Evolutionary conservation across 2,797 vertebrate species (phyloP).

Genomic region (Clamator glandarius): DNA sequence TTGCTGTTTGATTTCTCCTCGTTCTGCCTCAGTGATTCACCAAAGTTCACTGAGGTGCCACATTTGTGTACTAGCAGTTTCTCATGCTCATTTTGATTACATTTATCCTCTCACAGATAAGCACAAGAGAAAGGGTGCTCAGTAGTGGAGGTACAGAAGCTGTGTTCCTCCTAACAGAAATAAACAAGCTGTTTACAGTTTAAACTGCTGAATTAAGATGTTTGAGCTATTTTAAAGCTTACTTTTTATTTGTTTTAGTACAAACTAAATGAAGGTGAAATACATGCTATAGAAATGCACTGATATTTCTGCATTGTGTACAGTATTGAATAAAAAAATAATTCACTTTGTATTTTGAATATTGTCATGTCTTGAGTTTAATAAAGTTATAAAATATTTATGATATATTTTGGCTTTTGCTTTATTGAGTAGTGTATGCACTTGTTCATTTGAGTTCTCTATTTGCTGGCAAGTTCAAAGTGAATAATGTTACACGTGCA

Average conservation of each 20-base stretch:
- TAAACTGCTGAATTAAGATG: constrained; percentile 81
- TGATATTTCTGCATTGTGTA: constrained; percentile 92
- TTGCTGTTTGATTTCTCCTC: constrained; percentile 36
- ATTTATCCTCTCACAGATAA: constrained; percentile 12
- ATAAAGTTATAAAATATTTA: constrained; percentile 94
- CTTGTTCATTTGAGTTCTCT: background rate
- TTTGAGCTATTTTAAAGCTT: constrained; percentile 88
- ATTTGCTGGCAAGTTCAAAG: background rate
- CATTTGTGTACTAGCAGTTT: constrained; percentile 3
- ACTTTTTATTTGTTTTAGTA: constrained; percentile 86
- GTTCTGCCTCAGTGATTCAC: constrained; percentile 15
- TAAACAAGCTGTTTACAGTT: constrained; percentile 91
- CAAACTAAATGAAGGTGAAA: constrained; percentile 93
- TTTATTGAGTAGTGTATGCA: background rate
- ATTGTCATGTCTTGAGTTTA: constrained; percentile 87
- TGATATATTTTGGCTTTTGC: constrained; percentile 76
- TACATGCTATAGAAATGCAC: constrained; percentile 92
- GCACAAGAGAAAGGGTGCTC: constrained; percentile 72
- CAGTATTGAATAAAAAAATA: constrained; percentile 93
- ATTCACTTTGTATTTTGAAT: constrained; percentile 90
- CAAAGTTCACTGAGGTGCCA: background rate
- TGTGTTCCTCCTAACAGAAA: constrained; percentile 55
- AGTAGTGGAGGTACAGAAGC: background rate
- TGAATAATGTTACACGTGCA: background rate
- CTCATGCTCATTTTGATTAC: constrained; percentile 21